Base-by-base conservation (phyloP, 2,797 vertebrate genomes). In the Tiaroga cobitis region DNA sequence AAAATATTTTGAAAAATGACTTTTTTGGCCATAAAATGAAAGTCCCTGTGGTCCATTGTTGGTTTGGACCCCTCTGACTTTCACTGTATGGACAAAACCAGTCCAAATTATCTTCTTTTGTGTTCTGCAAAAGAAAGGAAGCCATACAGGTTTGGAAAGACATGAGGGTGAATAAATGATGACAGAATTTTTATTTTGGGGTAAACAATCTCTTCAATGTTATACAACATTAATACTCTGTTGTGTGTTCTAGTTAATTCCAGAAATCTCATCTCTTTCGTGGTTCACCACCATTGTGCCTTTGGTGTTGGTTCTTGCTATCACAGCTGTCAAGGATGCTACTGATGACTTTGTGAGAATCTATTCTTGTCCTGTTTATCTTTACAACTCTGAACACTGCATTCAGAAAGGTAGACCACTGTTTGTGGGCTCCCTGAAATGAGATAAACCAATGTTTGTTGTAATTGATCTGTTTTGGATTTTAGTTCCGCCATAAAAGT, bases 231-330 rank as follows among this genome's bases (percentile, higher is more conserved):
- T 54, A 54, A 75, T 11, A 46, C 19, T 54, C 19, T 37, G 21
- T 65, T 67, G 37, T 82, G 63, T 46, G 69, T 86, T 79, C n/a
- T 80, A 97, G 96, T 87, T 97, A 85, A 97, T 97, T 88, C 96
- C 96, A 83, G 94, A 93, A 88, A 95, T 97, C 88, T 97, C 96
- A 81, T 97, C 96, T 43, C 92, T 97, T 89, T 96, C 96, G 74
- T 97, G 96, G 96, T 97, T 96, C 93, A 97, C 96, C 29, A 97
- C 96, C 85, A 95, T 97, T 10, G 96, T 97, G 92, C 96, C 96
- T 94, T 94, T 97, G 94, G 95, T 96, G 82, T 87, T 97, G 88
- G 96, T 97, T 88, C 92, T 97, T 88, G 92, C 92, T 1, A 95
- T 97, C 92, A 97, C 96, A 7, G 96, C 95, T 80, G 95, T 96